Conservation (phyloP, 2,113 vertebrate genomes). For the Callipepla squamata region DNA sequence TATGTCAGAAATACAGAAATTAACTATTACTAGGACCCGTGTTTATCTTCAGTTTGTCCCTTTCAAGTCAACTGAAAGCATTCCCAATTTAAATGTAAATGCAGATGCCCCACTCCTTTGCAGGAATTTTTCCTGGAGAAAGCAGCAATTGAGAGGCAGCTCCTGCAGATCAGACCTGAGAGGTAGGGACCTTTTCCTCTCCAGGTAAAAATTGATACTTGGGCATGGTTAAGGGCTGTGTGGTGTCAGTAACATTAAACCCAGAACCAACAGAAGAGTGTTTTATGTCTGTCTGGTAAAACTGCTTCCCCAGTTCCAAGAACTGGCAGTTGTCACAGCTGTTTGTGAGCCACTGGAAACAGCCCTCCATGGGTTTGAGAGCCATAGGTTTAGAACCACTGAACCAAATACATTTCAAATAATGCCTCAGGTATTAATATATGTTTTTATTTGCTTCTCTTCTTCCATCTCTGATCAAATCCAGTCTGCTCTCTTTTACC, state of each 20-base stretch:
- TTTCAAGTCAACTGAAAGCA: conserved; percentile 29
- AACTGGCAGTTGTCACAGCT: neutral
- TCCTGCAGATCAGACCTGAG: neutral
- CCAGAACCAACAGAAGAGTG: neutral
- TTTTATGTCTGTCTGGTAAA: neutral
- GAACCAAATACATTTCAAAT: neutral
- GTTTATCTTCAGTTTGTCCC: neutral
- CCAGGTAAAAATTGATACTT: neutral
- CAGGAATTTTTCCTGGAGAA: neutral
- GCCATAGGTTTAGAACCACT: neutral
- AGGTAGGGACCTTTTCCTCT: neutral
- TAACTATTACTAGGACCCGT: conserved; percentile 35
- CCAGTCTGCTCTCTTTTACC: neutral
- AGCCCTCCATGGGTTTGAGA: neutral
- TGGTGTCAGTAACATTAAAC: neutral
- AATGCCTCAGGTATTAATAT: neutral
- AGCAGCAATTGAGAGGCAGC: neutral
- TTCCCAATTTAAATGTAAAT: conserved; percentile 70
- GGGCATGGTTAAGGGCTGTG: neutral
- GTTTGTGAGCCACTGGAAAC: neutral
- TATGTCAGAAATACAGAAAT: conserved; percentile 59
- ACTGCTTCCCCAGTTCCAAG: neutral
- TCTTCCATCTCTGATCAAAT: neutral
- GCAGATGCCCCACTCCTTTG: neutral
- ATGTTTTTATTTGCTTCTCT: neutral